Evolutionary conservation across 1,140 invertebrate genomes (phyloP), one percentile per base, ranked within the genome.

Genomic region (Micrasema longulum): DNA sequence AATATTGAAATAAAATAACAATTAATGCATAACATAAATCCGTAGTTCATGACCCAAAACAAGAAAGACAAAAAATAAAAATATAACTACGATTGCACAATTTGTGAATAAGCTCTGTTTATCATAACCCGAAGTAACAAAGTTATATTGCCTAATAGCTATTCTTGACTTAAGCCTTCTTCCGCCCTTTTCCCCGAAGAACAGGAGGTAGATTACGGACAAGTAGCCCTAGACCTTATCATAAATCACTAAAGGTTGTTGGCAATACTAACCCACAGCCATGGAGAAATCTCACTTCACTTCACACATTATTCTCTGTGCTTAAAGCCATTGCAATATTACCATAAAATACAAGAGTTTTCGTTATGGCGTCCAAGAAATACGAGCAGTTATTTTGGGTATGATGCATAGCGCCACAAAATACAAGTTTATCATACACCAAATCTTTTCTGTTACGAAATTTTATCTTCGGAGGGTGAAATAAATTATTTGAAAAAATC

Each of bases 271-370:
- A 20, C 55, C 55, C 55, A 4, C 55, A 38, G 20, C 10, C n/a
- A 60, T 41, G 12, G 14, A 18, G 16, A 36, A 14, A 60, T 60
- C 48, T 23, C 12, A n/a, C n/a, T 12, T 23, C 55, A 18, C 55
- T 60, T 43, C 35, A 38, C 55, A 60, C 55, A 60, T 60, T 60
- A 60, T 41, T 60, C 36, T n/a, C 9, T 14, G 55, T n/a, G 20
- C 36, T 38, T 60, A 31, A n/a, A 18, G 35, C 14, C 55, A 60
- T 16, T 41, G 36, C 36, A 41, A 18, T 35, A 60, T 60, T 60
- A 60, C 55, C 55, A 60, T 60, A 60, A 60, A 60, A 60, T 60
- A 60, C 55, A 60, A 60, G 35, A 60, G 35, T 60, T 60, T 60
- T 60, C 14, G 55, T 60, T 41, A 38, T 60, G 55, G 55, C 12